phyloP scores from a whole-genome alignment of 2,888 invertebrate genomes.

The Hydroisotoma schaefferi region DNA sequence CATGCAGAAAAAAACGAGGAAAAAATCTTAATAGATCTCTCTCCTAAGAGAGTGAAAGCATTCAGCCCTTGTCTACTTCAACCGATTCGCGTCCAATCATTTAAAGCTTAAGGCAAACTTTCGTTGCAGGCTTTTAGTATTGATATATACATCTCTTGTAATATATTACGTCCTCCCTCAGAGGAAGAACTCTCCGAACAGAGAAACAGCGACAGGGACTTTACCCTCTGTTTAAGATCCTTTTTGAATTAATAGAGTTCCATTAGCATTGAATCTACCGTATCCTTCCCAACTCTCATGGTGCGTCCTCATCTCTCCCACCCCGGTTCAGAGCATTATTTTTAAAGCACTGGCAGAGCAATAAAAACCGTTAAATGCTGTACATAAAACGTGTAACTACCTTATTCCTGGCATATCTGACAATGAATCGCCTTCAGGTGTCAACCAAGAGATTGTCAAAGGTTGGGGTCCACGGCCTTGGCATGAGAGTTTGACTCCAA shows the following conservation, averaged over 20 bases:
- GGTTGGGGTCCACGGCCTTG: conserved; percentile 35
- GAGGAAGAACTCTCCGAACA: not conserved
- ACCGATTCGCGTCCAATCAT: conserved; percentile 1
- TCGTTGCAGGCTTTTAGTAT: not conserved
- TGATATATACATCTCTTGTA: not conserved
- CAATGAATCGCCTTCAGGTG: conserved; percentile 27
- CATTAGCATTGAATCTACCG: conserved; percentile 5
- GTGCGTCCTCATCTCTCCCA: not conserved
- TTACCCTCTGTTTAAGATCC: not conserved
- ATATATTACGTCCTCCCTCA: too few relatives aligned
- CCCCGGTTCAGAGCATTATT: too few relatives aligned
- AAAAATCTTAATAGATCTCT: conserved; percentile 18
- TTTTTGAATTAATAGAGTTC: conserved; percentile 10
- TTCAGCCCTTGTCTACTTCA: not conserved
- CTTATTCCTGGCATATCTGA: conserved; percentile 40
- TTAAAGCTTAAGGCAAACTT: conserved; percentile 10
- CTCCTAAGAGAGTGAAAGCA: conserved; percentile 4
- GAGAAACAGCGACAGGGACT: not conserved
- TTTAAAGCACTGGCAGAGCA: not conserved
- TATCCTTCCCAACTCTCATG: not conserved
- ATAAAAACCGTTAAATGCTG: not conserved
- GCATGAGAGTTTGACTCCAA: conserved; percentile 39
- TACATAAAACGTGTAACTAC: conserved; percentile 12
- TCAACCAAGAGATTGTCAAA: conserved; percentile 32
- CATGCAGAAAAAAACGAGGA: not conserved